A percentile compares a stretch with the other conserved stretches of the same genome.
phyloP scores from a whole-genome alignment of 2,113 vertebrate genomes.

The Ageneiosus marmoratus region DNA sequence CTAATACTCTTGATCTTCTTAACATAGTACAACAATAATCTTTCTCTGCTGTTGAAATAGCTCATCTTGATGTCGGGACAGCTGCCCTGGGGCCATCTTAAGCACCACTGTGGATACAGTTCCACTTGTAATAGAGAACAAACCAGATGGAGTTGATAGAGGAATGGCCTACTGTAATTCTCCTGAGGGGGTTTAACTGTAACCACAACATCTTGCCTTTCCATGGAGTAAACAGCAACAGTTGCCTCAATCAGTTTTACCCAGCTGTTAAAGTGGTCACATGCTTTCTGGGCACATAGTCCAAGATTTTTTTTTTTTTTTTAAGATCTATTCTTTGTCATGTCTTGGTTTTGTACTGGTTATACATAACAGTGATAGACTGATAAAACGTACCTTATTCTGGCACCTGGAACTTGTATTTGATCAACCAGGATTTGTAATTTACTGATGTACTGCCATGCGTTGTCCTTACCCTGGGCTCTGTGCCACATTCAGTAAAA shows the following conservation, averaged over 20 bases:
- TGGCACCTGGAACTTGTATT: neutral
- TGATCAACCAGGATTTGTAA: constrained; percentile 41
- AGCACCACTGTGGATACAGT: neutral
- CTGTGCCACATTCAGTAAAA: constrained; percentile 22
- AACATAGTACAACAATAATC: neutral
- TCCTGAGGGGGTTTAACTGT: neutral
- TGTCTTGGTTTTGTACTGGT: constrained; percentile 4
- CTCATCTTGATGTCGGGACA: constrained; percentile 18
- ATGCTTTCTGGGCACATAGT: neutral
- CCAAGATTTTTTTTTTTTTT: neutral
- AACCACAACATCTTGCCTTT: constrained; percentile 13
- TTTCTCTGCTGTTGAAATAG: constrained; percentile 19
- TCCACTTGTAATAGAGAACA: constrained; percentile 20
- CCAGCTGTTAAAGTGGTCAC: constrained; percentile 30
- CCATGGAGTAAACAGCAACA: constrained; percentile 35
- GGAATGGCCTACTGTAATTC: constrained; percentile 21
- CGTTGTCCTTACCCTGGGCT: constrained; percentile 44
- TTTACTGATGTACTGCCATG: constrained; percentile 48
- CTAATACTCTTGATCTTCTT: neutral
- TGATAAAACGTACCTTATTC: neutral
- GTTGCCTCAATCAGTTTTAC: constrained; percentile 30
- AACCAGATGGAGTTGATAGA: constrained; percentile 21
- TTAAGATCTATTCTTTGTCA: neutral
- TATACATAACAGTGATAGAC: neutral
- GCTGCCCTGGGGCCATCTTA: constrained; percentile 16